phyloP scores from a whole-genome alignment of 1,140 invertebrate species.

The Cotesia typhae region DNA sequence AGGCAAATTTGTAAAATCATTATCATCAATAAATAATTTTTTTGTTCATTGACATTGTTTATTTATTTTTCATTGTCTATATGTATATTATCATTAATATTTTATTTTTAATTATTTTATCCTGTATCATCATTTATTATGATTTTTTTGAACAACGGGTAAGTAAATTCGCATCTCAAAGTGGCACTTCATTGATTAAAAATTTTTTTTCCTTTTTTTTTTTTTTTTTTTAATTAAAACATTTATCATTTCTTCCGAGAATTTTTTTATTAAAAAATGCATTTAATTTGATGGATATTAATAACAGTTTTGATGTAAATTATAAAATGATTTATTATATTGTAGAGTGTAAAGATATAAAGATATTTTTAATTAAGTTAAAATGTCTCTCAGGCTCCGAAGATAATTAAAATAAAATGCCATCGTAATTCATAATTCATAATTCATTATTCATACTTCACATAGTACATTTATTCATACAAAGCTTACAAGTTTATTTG shows the following conservation, averaged over 20 bases:
- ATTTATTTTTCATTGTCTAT: constrained; percentile 28
- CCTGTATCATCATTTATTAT: neutral
- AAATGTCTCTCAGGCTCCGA: constrained; percentile 35
- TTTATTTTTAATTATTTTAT: neutral
- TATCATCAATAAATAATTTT: constrained; percentile 23
- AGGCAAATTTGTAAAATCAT: constrained; percentile 19
- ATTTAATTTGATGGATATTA: too few relatives aligned
- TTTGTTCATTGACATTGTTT: constrained; percentile 6
- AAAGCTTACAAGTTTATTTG: constrained; percentile 11
- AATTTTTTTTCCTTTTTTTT: too few relatives aligned
- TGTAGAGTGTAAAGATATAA: neutral
- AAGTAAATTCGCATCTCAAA: constrained; percentile 34
- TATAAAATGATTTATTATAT: constrained; percentile 5
- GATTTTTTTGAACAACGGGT: constrained; percentile 22
- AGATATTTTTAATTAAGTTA: constrained; percentile 10
- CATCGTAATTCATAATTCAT: neutral
- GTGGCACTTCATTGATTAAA: constrained; percentile 35
- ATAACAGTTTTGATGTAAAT: neutral
- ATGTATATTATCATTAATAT: constrained; percentile 3
- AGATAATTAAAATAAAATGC: constrained; percentile 15
- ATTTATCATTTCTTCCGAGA: too few relatives aligned
- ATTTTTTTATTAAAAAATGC: too few relatives aligned
- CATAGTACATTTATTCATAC: neutral
- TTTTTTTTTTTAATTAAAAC: neutral
- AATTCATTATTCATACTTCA: constrained; percentile 9